Percentiles rank a stretch among this genome's conserved stretches.
Conservation (phyloP, 2,888 invertebrate species). For the Frankliniella fusca region DNA sequence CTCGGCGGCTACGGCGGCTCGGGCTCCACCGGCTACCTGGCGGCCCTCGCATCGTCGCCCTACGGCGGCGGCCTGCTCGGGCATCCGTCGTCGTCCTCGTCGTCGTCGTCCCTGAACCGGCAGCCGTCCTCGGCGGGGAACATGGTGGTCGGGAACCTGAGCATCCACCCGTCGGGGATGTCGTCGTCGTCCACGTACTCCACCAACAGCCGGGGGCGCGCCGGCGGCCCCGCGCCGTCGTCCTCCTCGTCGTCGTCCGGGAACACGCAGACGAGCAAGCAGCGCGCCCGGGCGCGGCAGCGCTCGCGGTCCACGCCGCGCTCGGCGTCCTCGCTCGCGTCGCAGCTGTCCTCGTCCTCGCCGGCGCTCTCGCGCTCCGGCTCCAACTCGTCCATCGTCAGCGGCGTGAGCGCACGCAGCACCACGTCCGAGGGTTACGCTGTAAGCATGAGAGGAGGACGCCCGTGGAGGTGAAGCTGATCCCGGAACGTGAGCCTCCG, state of each 20-base stretch:
- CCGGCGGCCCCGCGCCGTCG: neutral
- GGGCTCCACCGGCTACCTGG: neutral
- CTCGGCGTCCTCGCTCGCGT: constrained; percentile 34
- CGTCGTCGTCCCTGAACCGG: constrained; percentile 29
- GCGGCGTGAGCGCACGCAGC: constrained; percentile 39
- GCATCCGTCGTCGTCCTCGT: constrained; percentile 48
- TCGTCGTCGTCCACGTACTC: neutral
- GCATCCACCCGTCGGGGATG: neutral
- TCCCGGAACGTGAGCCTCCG: no score
- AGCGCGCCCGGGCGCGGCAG: constrained; percentile 32
- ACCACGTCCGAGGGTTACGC: constrained; percentile 72
- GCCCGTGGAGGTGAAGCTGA: neutral
- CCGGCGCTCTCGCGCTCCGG: constrained; percentile 36
- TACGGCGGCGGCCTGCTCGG: constrained; percentile 66
- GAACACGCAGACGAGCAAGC: constrained; percentile 20
- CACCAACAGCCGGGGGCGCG: neutral
- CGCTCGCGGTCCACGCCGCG: constrained; percentile 30
- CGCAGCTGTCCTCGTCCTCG: constrained; percentile 29
- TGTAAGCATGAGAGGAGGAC: constrained; percentile 56
- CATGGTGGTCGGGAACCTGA: constrained; percentile 3
- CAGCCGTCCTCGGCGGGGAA: neutral
- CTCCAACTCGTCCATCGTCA: constrained; percentile 36
- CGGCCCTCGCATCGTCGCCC: constrained; percentile 50
- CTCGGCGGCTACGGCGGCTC: neutral
- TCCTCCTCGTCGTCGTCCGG: neutral